These are phyloP conservation scores for Trichogramma dendrolimi DNA, from an alignment of 2,888 invertebrate species.

Conservation along the genomic window DNA sequence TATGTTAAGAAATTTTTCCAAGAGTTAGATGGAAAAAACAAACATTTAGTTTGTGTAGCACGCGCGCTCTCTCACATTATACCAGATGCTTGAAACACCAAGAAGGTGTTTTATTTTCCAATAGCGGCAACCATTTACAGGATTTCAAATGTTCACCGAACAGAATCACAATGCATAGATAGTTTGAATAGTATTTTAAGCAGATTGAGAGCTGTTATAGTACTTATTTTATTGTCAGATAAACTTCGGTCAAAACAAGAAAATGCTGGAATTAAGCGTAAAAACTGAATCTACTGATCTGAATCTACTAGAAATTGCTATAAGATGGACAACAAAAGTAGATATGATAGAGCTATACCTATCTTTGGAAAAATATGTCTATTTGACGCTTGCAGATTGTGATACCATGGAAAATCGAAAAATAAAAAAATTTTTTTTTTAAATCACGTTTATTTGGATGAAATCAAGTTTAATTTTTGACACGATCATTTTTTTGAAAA, in stretches of 20 bases:
- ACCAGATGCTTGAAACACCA: background rate
- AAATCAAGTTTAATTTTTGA: too few species aligned
- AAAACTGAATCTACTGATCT: too few species aligned
- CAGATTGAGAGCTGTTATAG: background rate
- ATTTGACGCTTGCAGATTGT: background rate
- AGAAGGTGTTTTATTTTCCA: too few species aligned
- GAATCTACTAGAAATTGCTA: slow-evolving; percentile 1
- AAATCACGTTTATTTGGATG: too few species aligned
- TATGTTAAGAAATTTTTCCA: background rate
- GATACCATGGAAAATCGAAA: background rate
- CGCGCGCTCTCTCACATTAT: background rate
- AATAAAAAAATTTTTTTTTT: too few species aligned
- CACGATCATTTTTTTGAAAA: too few species aligned
- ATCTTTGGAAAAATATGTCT: background rate
- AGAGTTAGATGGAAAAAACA: background rate
- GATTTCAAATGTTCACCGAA: background rate
- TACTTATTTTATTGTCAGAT: background rate
- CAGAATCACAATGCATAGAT: background rate
- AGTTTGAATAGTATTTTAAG: too few species aligned
- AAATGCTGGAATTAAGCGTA: background rate
- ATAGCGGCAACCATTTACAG: background rate
- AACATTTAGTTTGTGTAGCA: background rate
- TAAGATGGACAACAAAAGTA: background rate
- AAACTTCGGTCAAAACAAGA: background rate
- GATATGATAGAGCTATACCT: slow-evolving; percentile 2